Evolutionary conservation across 2,113 vertebrate genomes (phyloP).

Genomic region (Anhinga anhinga): DNA sequence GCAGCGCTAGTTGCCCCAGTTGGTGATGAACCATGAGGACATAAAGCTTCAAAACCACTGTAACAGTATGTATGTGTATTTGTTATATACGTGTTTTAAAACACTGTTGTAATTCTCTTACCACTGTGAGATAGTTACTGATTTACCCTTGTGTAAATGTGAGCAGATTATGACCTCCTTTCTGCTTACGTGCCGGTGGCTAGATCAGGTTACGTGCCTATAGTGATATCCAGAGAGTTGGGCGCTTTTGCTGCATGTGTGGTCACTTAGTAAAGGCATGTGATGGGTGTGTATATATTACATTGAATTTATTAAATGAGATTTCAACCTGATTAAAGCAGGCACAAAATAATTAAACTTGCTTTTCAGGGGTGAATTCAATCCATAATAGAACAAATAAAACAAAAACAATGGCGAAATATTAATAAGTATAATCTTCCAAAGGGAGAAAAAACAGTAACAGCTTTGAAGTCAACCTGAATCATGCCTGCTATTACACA

Average conservation of each 20-base stretch:
- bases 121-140: not conserved
- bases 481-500: not conserved
- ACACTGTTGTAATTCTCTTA: fast-evolving
- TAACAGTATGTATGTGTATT: not conserved
- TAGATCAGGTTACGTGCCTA: not conserved
- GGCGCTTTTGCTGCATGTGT: not conserved
- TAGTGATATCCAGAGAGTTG: not conserved
- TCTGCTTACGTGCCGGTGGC: not conserved
- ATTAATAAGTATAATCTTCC: not conserved
- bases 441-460: not conserved
- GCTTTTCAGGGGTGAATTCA: not conserved
- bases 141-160: not conserved
- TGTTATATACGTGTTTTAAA: not conserved
- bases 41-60: not conserved
- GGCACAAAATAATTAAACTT: not conserved
- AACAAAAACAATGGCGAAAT: not conserved
- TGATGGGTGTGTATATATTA: not conserved
- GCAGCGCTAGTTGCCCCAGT: not conserved
- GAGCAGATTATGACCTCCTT: not conserved
- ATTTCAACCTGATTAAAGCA: not conserved
- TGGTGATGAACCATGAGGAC: not conserved
- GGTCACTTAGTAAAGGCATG: not conserved
- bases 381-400: not conserved
- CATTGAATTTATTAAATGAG: not conserved
- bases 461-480: not conserved